Conservation (phyloP, 2,797 vertebrate species). For the Champsocephalus esox region DNA sequence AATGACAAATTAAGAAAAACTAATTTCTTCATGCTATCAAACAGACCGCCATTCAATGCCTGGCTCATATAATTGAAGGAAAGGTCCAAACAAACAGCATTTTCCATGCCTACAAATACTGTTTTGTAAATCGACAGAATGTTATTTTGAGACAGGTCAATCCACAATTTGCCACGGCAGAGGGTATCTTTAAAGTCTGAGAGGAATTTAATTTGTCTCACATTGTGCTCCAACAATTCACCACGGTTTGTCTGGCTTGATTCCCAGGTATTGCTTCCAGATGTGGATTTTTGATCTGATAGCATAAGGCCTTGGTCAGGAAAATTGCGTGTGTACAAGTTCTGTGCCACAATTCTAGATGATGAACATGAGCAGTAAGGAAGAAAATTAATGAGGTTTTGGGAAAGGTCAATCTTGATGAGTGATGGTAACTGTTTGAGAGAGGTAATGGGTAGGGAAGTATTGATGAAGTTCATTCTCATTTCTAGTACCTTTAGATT, state of each 20-base stretch:
- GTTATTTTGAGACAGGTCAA: conserved; percentile 87
- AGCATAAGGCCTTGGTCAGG: conserved; percentile 16
- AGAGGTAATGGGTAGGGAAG: conserved; percentile 59
- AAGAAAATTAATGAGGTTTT: conserved; percentile 84
- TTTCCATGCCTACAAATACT: conserved; percentile 83
- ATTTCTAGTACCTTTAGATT: conserved; percentile 77
- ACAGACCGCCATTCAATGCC: conserved; percentile 69
- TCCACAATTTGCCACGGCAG: conserved; percentile 62
- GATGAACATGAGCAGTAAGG: conserved; percentile 32
- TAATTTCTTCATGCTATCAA: conserved; percentile 73
- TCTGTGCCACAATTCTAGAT: conserved; percentile 11
- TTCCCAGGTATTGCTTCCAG: conserved; percentile 29
- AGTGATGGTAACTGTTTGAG: conserved; percentile 74
- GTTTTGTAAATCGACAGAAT: conserved; percentile 75
- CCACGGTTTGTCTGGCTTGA: conserved; percentile 15
- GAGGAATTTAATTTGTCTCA: conserved; percentile 41
- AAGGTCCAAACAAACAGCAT: conserved; percentile 84
- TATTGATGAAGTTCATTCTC: conserved; percentile 85
- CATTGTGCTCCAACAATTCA: conserved; percentile 9
- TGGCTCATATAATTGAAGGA: conserved; percentile 89
- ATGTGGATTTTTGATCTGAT: conserved; percentile 19
- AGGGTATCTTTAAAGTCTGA: conserved; percentile 54
- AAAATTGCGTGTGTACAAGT: conserved; percentile 3
- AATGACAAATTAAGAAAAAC: conserved; percentile 83
- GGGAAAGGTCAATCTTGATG: conserved; percentile 78